A percentile compares a stretch with the other conserved stretches of the same genome.
Conservation (phyloP, 2,797 vertebrate genomes). For the Halcyon chelicuti region DNA sequence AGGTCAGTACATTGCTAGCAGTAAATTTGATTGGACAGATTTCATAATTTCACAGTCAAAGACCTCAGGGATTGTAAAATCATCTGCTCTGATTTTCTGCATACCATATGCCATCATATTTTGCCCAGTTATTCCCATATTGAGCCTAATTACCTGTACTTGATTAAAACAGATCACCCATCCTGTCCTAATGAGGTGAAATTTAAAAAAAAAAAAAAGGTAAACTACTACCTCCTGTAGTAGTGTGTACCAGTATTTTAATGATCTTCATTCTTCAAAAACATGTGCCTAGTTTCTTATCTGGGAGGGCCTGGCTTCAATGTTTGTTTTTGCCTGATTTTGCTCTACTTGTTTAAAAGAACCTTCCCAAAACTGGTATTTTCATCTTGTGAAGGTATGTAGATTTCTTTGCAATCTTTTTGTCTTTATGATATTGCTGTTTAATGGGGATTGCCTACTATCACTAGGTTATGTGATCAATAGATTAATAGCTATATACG, state of each 20-base stretch:
- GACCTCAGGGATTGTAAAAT: slow-evolving; percentile 26
- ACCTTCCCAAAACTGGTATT: neutral
- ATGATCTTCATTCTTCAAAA: neutral
- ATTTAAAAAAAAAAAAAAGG: neutral
- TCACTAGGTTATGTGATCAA: too few species aligned
- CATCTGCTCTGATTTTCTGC: slow-evolving; percentile 34
- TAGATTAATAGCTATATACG: too few species aligned
- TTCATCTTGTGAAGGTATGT: neutral
- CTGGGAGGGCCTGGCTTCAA: neutral
- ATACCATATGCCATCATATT: slow-evolving; percentile 43
- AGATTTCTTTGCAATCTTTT: neutral
- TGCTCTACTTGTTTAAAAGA: neutral
- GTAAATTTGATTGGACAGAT: neutral
- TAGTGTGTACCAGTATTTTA: neutral
- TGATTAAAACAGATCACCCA: slow-evolving; percentile 50
- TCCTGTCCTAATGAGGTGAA: slow-evolving; percentile 4
- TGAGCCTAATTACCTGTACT: slow-evolving; percentile 53
- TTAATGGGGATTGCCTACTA: too few species aligned
- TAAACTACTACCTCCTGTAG: neutral
- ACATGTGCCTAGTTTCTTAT: neutral
- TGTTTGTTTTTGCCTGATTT: neutral
- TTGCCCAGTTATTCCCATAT: slow-evolving; percentile 16
- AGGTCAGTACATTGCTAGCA: neutral
- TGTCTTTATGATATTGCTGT: neutral
- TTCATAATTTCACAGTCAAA: slow-evolving; percentile 21